phyloP scores from a whole-genome alignment of 2,113 vertebrate genomes.

The Micromys minutus region DNA sequence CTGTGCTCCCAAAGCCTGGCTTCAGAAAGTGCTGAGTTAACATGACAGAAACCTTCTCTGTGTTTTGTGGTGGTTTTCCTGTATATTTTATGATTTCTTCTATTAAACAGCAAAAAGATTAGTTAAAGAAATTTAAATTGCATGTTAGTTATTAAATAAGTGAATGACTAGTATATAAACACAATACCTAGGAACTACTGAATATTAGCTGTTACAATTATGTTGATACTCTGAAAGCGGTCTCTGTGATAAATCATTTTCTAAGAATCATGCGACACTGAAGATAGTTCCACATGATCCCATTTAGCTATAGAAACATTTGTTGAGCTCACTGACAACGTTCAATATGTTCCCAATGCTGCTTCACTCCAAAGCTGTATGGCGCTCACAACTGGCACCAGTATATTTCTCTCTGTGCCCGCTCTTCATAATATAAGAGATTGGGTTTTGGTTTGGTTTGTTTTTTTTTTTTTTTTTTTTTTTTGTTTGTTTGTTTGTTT shows the following conservation, averaged over 20 bases:
- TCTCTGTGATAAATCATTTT: slow-evolving; percentile 30
- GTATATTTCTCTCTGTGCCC: neutral
- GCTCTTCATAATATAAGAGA: neutral
- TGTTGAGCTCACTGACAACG: slow-evolving; percentile 28
- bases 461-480: neutral
- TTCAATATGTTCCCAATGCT: slow-evolving; percentile 47
- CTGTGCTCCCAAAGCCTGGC: neutral
- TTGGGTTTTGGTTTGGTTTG: neutral
- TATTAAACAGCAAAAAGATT: slow-evolving; percentile 39
- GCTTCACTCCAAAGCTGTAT: slow-evolving; percentile 29
- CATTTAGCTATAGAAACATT: slow-evolving; percentile 13
- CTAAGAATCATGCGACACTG: slow-evolving; percentile 5
- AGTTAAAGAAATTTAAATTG: slow-evolving; percentile 13
- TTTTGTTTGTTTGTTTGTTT: neutral
- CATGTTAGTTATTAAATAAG: neutral
- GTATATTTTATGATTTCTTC: slow-evolving; percentile 23
- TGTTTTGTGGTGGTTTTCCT: neutral
- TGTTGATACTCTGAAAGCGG: neutral
- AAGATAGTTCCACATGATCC: neutral
- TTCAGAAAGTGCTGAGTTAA: neutral
- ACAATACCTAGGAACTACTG: slow-evolving; percentile 10
- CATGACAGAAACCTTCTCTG: slow-evolving; percentile 14
- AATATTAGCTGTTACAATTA: slow-evolving; percentile 49
- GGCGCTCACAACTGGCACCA: neutral
- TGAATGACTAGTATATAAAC: slow-evolving; percentile 8